Conservation (phyloP, 2,113 vertebrate species). For the Prolemur simus region DNA sequence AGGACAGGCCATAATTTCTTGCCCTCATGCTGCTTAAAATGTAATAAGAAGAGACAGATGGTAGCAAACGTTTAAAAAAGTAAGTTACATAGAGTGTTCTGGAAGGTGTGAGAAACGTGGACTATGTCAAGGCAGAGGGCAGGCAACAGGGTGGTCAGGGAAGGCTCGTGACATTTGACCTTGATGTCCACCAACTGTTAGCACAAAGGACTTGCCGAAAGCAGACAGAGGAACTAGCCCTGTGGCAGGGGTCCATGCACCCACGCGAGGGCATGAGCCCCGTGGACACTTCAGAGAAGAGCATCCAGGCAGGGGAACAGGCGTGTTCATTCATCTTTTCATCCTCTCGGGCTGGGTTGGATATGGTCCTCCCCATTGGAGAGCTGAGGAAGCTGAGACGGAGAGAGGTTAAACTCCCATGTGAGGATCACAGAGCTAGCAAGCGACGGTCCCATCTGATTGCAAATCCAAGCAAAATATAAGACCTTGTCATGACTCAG, state of each 20-base stretch:
- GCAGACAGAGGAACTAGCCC: not conserved
- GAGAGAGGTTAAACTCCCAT: not conserved
- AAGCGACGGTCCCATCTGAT: not conserved
- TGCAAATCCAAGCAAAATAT: not conserved
- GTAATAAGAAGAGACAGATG: not conserved
- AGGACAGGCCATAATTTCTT: not conserved
- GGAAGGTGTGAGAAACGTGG: not conserved
- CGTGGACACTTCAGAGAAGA: not conserved
- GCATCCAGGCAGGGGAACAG: no score
- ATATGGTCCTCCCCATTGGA: accelerated
- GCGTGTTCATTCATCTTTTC: not conserved
- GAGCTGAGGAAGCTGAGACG: not conserved
- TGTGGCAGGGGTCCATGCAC: accelerated
- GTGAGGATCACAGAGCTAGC: not conserved
- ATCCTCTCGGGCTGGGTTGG: accelerated
- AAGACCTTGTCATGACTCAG: not conserved
- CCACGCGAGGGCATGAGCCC: accelerated
- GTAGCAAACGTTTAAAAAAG: not conserved
- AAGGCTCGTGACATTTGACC: no score
- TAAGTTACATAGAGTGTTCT: not conserved
- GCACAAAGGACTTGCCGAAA: not conserved
- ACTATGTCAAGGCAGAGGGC: no score
- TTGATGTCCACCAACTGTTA: not conserved
- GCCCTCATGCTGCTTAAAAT: not conserved
- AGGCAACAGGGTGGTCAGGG: not conserved